Base-by-base conservation (phyloP, 37 sponge, comb jelly and placozoan species). In the Oopsacas minuta region DNA sequence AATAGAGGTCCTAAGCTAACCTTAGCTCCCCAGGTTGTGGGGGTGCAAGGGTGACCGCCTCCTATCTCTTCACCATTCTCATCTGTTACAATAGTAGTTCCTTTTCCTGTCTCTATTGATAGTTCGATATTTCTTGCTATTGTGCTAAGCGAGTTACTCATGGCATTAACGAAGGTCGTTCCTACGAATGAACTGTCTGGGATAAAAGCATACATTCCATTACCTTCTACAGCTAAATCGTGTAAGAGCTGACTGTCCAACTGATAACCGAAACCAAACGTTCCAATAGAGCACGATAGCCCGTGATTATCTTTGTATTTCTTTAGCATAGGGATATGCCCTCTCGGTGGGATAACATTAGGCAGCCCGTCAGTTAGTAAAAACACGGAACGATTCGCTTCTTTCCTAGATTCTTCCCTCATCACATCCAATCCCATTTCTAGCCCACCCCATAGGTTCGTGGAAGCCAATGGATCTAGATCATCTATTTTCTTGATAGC, bases 141-240 rank as follows among this genome's bases (percentile, higher is more conserved):
- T 28, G 84, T 84, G 36, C 52, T 49, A n/a, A 84, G 46, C 35
- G 84, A 35, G 84, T 84, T 84, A 12, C 52, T 49, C 84, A 84
- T 84, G 52, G 52, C 46, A 35, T 84, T 84, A 28, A 84, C 52
- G 52, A 84, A 84, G 36, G 52, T 84, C 1, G 84, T 84, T 5
- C 84, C 84, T 35, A 84, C 84, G 30, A 84, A 51, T 30, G 84
- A 84, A 49, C 84, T 51, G 52, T 84, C 84, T 20, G 84, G 84
- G 1, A 84, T 84, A 37, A 84, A 84, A 12, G 52, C 84, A 35
- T 84, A 84, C 35, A 49, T 38, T 10, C 84, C 84, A 20, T 49
- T 42, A 3, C 84, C 84, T 3, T 51, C 52, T 12, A 49, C 36
- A 30, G 52, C 36, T 32, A 84, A 49, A 23, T 84, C 36, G 52